Conservation (phyloP, 2,113 vertebrate species). For the Cinclus cinclus region DNA sequence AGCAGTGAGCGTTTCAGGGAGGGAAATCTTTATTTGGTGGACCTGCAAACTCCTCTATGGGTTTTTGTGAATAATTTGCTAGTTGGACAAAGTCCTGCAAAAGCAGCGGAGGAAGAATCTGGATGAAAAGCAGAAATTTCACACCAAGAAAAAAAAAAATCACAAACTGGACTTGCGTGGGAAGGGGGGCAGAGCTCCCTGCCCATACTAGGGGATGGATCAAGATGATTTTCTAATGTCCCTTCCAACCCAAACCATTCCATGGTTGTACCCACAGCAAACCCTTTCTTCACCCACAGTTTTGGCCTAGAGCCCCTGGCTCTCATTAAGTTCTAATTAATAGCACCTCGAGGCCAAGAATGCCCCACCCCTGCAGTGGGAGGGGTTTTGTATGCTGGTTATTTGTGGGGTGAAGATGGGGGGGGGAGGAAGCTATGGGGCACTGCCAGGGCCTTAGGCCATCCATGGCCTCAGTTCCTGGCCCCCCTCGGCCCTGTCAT, state of each 20-base stretch:
- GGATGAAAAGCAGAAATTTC: background rate
- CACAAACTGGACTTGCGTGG: background rate
- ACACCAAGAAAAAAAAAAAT: fast-evolving
- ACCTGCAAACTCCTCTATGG: fast-evolving
- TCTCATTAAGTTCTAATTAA: background rate
- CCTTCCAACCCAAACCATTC: too few relatives aligned
- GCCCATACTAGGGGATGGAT: fast-evolving
- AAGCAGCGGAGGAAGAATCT: fast-evolving
- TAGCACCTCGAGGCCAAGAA: background rate
- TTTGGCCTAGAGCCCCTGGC: background rate
- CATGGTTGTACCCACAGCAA: too few relatives aligned
- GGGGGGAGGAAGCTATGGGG: fast-evolving
- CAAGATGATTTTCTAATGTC: background rate
- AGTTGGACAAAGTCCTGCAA: background rate
- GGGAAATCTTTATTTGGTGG: background rate
- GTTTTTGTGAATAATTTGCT: background rate
- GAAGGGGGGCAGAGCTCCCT: background rate
- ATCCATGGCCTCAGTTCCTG: fast-evolving
- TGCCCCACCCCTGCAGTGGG: background rate
- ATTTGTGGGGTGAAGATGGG: too few relatives aligned
- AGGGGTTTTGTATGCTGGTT: background rate
- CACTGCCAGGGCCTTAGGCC: fast-evolving
- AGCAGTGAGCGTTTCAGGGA: fast-evolving
- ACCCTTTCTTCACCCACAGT: too few relatives aligned
- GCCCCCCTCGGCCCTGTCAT: too few relatives aligned